These are phyloP conservation scores for Pteropus rufus DNA, from an alignment of 2,797 vertebrate genomes.

Conservation along the genomic window DNA sequence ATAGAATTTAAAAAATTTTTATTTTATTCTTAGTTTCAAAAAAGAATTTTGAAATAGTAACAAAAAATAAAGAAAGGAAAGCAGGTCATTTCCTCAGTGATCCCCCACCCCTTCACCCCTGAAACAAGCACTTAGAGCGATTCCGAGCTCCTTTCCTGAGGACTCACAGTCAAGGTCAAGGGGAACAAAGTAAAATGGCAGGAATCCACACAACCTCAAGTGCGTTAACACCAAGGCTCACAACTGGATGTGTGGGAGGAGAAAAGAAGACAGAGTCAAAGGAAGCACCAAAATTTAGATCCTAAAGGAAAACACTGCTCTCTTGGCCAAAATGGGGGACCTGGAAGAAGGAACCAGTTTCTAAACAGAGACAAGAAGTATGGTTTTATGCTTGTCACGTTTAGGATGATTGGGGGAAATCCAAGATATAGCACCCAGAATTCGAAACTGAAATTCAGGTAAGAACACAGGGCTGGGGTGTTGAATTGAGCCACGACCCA, in stretches of 20 bases:
- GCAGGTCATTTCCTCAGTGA: background rate
- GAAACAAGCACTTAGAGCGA: background rate
- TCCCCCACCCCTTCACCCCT: rapidly evolving
- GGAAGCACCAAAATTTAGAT: background rate
- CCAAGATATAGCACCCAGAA: background rate
- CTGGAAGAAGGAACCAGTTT: background rate
- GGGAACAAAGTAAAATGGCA: background rate
- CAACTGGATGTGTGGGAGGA: rapidly evolving
- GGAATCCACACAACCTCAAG: background rate
- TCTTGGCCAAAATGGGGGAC: background rate
- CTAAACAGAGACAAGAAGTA: background rate
- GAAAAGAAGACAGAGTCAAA: background rate
- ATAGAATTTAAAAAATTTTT: too few relatives aligned
- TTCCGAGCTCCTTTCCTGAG: background rate
- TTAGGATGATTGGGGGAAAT: background rate
- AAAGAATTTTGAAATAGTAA: background rate
- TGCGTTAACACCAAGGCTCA: background rate
- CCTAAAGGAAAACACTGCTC: background rate
- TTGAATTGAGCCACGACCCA: background rate
- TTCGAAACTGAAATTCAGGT: background rate
- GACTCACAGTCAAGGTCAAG: background rate
- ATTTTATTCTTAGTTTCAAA: too few relatives aligned
- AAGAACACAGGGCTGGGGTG: background rate
- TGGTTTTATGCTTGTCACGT: background rate
- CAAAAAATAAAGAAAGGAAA: background rate